phyloP scores from a whole-genome alignment of 2,888 invertebrate genomes.

The Balanococcus diminutus region DNA sequence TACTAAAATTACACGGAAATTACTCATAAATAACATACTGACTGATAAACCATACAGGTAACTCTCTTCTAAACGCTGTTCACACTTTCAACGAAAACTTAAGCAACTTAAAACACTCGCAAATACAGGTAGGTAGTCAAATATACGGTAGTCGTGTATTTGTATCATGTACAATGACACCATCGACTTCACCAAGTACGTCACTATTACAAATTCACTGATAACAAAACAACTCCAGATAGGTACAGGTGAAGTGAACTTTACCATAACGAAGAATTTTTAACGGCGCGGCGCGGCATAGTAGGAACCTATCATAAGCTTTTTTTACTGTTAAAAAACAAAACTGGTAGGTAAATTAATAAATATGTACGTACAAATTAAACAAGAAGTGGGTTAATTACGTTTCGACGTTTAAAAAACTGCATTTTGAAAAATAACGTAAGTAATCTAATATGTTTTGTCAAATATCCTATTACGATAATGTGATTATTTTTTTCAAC shows the following conservation, averaged over 20 bases:
- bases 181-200: background rate
- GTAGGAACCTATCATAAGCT: background rate
- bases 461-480: constrained; percentile 17
- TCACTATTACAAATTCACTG: background rate
- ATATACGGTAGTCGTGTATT: background rate
- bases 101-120: background rate
- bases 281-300: background rate
- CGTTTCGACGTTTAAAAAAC: background rate
- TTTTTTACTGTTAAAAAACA: background rate
- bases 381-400: background rate
- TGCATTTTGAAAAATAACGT: background rate
- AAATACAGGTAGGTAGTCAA: background rate
- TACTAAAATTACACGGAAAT: background rate
- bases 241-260: background rate
- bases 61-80: background rate
- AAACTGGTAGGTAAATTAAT: background rate
- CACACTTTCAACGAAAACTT: background rate
- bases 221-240: background rate
- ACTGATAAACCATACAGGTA: no score
- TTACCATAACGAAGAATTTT: background rate
- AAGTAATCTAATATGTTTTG: background rate
- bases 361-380: background rate
- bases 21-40: background rate
- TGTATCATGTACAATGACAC: background rate
- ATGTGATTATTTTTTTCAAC: background rate